These are phyloP conservation scores for Picathartes gymnocephalus DNA, from an alignment of 2,113 vertebrate genomes.

Conservation along the genomic window DNA sequence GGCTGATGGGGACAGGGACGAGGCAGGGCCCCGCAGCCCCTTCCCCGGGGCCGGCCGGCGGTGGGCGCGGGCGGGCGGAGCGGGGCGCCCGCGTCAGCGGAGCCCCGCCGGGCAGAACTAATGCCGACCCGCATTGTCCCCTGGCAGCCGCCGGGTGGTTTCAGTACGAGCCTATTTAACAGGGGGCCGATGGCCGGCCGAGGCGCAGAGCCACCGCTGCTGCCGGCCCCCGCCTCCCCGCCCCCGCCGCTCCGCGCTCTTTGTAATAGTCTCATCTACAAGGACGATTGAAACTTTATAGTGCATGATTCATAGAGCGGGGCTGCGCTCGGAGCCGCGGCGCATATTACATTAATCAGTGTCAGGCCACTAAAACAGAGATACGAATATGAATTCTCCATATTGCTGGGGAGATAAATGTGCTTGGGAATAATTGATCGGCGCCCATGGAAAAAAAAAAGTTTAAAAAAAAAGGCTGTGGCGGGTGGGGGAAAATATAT, in stretches of 20 bases:
- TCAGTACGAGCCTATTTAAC: conserved; percentile 35
- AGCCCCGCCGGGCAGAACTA: background rate
- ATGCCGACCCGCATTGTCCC: background rate
- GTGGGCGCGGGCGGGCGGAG: background rate
- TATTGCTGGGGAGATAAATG: conserved; percentile 73
- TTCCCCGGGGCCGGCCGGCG: background rate
- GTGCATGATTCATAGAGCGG: conserved; percentile 72
- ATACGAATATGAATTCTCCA: conserved; percentile 74
- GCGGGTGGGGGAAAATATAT: background rate
- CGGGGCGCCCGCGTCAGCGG: too few relatives aligned
- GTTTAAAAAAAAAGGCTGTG: background rate
- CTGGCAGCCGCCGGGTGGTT: background rate
- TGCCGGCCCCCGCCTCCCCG: background rate
- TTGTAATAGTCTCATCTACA: conserved; percentile 61
- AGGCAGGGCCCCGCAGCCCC: background rate
- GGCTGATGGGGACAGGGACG: too few relatives aligned
- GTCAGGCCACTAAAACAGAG: conserved; percentile 73
- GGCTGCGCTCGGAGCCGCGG: conserved; percentile 56
- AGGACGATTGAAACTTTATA: conserved; percentile 77
- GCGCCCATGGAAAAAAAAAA: background rate
- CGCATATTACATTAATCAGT: conserved; percentile 74
- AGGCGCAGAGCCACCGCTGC: background rate
- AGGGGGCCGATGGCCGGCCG: background rate
- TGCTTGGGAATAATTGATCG: conserved; percentile 62
- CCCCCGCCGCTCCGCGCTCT: background rate